phyloP scores from a whole-genome alignment of 2,113 vertebrate genomes.

The Perccottus glenii region DNA sequence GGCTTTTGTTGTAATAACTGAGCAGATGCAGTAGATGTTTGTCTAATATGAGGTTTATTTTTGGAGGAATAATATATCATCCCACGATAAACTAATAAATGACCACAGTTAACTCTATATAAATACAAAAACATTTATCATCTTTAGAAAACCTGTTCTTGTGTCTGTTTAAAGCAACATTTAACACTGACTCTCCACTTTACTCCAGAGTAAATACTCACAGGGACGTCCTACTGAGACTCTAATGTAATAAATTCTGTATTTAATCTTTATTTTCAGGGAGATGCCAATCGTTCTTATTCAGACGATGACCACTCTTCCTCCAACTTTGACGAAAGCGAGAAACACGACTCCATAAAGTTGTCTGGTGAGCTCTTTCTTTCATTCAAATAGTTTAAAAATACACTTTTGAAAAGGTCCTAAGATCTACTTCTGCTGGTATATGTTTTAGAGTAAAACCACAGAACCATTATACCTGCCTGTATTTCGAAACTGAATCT shows the following conservation, averaged over 20 bases:
- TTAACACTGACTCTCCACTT: too few relatives aligned
- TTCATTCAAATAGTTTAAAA: too few relatives aligned
- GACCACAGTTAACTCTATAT: too few relatives aligned
- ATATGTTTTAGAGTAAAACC: too few relatives aligned
- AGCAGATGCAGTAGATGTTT: background rate
- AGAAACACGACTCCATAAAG: conserved; percentile 86
- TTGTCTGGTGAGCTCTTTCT: conserved; percentile 80
- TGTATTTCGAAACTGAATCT: background rate
- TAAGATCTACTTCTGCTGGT: too few relatives aligned
- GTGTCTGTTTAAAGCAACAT: too few relatives aligned
- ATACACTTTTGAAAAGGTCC: too few relatives aligned
- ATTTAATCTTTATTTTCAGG: conserved; percentile 70
- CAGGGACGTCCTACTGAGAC: too few relatives aligned
- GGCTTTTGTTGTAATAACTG: background rate
- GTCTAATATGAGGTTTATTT: background rate
- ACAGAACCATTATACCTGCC: background rate
- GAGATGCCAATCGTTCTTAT: conserved; percentile 92
- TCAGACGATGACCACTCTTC: conserved; percentile 92
- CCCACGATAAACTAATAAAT: background rate
- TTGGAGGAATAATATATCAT: background rate
- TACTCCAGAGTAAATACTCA: too few relatives aligned
- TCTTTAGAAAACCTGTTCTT: too few relatives aligned
- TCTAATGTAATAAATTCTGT: too few relatives aligned
- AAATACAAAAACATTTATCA: too few relatives aligned
- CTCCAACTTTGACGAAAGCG: conserved; percentile 88